Base-by-base conservation (phyloP, 1,140 invertebrate species). In the Drosophila persimilis region DNA sequence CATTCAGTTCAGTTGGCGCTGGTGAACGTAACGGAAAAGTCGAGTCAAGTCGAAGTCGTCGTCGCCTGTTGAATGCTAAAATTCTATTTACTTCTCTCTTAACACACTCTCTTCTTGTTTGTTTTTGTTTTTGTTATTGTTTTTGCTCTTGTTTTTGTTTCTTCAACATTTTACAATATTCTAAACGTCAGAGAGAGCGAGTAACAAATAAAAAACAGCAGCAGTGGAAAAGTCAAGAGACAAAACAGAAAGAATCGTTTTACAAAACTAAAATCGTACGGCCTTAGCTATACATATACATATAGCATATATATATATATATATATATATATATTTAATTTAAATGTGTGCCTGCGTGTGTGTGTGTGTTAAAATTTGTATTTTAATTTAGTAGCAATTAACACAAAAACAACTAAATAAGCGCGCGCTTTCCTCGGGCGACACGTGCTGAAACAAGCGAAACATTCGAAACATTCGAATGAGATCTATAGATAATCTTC, bases 11-110 rank as follows among this genome's bases (percentile, higher is more conserved):
- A 88, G 83, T 88, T 79, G 78, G 75, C 75, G 83, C 83, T 81
- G 84, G 75, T 79, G 83, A 88, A 88, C 83, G 83, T 88, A 73
- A 79, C 83, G 83, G 83, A 83, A 88, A 88, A 88, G 83, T 88
- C 61, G 35, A 39, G 35, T 39, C 31, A 8, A 35, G 31, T 35
- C 35, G 35, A 39, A 4, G 53, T 60, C 59, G 44, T 64, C 54
- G 63, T 66, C 53, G 59, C 69, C 78, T 72, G 73, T 61, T 74
- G 71, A 52, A 46, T 51, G 39, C 29, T 41, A 41, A 62, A 43
- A 57, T 72, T 73, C 52, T 53, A 70, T 50, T 64, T 74, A 72
- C 53, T 67, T 51, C 47, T 39, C 41, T 46, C 20, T 45, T 45
- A 29, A 43, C 41, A n/a, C 41, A n/a, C 7, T 43, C 9, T 56